Percentiles rank a stretch among this genome's conserved stretches.
phyloP scores from a whole-genome alignment of 2,888 invertebrate genomes.

The Catocala sponsa region DNA sequence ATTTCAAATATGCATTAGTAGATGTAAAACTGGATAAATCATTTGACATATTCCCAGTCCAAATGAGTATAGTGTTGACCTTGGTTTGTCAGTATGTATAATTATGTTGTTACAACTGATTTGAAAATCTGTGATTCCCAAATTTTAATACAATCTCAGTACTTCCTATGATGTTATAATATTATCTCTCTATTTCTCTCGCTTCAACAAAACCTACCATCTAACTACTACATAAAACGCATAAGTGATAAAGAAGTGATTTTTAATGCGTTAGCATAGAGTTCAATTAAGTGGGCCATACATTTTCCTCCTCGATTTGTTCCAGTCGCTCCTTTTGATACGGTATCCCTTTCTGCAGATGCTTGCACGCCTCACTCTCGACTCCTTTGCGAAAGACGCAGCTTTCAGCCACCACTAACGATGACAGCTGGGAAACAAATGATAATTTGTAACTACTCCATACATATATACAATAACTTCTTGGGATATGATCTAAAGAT shows the following conservation, averaged over 20 bases:
- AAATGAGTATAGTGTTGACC: too few relatives aligned
- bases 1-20: too few relatives aligned
- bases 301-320: slow-evolving; percentile 78
- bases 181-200: too few relatives aligned
- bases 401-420: slow-evolving; percentile 75
- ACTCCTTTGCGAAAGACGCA: slow-evolving; percentile 72
- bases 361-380: slow-evolving; percentile 73
- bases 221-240: slow-evolving; percentile 55
- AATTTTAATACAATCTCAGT: too few relatives aligned
- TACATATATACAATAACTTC: neutral
- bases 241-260: slow-evolving; percentile 28
- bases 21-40: too few relatives aligned
- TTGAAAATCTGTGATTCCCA: too few relatives aligned
- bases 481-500: too few relatives aligned
- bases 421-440: slow-evolving; percentile 64
- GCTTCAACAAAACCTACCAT: slow-evolving; percentile 13
- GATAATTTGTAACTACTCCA: neutral
- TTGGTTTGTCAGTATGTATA: too few relatives aligned
- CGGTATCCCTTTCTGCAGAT: slow-evolving; percentile 78
- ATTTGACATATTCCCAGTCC: too few relatives aligned
- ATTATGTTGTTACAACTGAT: too few relatives aligned
- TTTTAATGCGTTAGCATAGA: slow-evolving; percentile 35
- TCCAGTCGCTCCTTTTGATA: slow-evolving; percentile 77
- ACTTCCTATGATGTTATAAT: too few relatives aligned
- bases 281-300: slow-evolving; percentile 59